Evolutionary conservation across 1,140 invertebrate species (phyloP).

Genomic region (Trissolcus basalis): DNA sequence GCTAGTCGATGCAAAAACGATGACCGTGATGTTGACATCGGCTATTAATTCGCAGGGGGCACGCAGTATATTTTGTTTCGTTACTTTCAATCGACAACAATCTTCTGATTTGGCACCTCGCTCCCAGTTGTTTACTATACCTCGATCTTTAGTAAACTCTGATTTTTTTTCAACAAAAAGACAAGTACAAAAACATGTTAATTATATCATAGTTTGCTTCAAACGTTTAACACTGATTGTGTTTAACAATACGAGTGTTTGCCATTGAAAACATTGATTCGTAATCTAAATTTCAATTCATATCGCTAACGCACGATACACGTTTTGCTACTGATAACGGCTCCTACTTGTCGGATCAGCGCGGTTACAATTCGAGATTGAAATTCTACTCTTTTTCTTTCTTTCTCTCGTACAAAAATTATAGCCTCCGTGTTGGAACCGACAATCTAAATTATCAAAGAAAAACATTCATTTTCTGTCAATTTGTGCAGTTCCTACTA

Average conservation of each 20-base stretch:
- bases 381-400: slow-evolving; percentile 1
- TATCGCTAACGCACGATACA: slow-evolving; percentile 9
- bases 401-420: slow-evolving; percentile 18
- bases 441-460: slow-evolving; percentile 11
- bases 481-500: slow-evolving; percentile 25
- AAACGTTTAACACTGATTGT: not conserved
- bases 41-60: no score
- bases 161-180: no score
- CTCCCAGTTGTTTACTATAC: no score
- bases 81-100: no score
- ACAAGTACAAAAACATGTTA: no score
- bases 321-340: slow-evolving; percentile 11
- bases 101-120: no score
- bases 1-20: no score
- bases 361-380: no score
- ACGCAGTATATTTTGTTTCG: no score
- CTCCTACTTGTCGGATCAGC: not conserved
- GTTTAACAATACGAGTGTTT: not conserved
- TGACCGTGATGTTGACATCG: no score
- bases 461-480: slow-evolving; percentile 12
- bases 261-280: slow-evolving; percentile 8
- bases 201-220: not conserved
- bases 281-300: slow-evolving; percentile 17
- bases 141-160: no score
- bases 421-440: slow-evolving; percentile 9